Evolutionary conservation across 1,140 invertebrate species (phyloP).

Genomic region (Bombus picipes): DNA sequence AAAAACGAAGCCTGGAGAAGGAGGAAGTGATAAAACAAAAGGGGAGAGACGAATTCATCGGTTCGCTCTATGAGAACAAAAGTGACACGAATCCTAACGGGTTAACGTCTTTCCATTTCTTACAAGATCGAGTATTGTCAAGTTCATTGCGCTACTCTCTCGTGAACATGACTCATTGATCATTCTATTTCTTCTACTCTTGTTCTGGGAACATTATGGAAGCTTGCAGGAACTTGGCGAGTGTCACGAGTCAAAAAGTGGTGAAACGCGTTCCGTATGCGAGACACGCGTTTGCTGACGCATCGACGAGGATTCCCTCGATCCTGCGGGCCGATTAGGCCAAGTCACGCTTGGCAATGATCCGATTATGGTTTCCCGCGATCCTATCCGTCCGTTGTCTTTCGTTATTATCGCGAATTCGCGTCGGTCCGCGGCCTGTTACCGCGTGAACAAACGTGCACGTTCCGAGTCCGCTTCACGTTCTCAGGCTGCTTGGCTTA

Average conservation of each 20-base stretch:
- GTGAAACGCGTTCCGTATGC: constrained; percentile 22
- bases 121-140: constrained; percentile 3
- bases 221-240: neutral
- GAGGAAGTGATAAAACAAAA: constrained; percentile 14
- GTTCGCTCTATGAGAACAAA: constrained; percentile 22
- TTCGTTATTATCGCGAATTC: constrained; percentile 32
- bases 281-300: constrained; percentile 7
- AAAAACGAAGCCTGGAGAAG: neutral
- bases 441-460: constrained; percentile 33
- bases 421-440: constrained; percentile 18
- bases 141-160: neutral
- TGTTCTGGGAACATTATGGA: neutral
- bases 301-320: constrained; percentile 43
- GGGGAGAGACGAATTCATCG: constrained; percentile 31
- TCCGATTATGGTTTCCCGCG: constrained; percentile 44
- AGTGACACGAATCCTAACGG: constrained; percentile 54
- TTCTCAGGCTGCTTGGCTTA: constrained; percentile 1
- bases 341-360: constrained; percentile 49
- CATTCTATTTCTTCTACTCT: neutral
- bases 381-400: constrained; percentile 34
- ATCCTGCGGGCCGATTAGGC: constrained; percentile 11
- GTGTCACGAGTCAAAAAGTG: neutral
- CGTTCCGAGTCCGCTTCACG: neutral
- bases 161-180: constrained; percentile 21
- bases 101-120: constrained; percentile 17